Evolutionary conservation across 2,797 vertebrate species (phyloP), one percentile per base, ranked within the genome.

Genomic region (Chelidonichthys spinosus): DNA sequence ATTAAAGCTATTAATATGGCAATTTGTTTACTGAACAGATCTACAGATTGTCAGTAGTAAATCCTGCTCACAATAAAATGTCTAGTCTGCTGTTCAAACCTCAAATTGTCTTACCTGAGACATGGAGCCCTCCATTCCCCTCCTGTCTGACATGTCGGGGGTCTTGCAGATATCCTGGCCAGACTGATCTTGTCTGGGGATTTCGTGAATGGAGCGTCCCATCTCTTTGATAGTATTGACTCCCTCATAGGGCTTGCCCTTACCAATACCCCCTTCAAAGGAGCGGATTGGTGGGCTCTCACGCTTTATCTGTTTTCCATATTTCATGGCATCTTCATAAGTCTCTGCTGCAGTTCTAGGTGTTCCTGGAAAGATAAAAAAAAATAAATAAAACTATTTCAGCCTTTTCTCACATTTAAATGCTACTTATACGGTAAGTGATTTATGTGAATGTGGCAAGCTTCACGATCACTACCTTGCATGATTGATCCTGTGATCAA

Each of bases 151-250:
- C 63, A 97, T 91, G 66, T 98, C 97, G 3, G 97, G 97, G 68
- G 97, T 97, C 90, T 98, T 99, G 69, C 96, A 94, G 81, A 93
- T 95, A 78, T 99, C 97, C 89, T 97, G 96, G 80, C 93, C 95
- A 14, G 95, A 49, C 35, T 96, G 93, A 46, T 98, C 97, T 90
- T 98, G 97, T 32, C 97, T 92, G 15, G 98, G 97, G 76, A 99
- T 99, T 92, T 99, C 97, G 0, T 99, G 98, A 90, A 99, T 98
- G 56, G 98, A 99, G 53, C 98, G 97, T 3, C 98, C 97, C 96
- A 97, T 97, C 86, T 99, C 98, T 90, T 99, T 99, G 79, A 99
- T 99, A 59, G 97, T 99, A 85, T 97, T 99, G 55, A 97, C 96
- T 4, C 96, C 96, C 54, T 99, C 98, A 0, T 99, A 99, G 0